Evolutionary conservation across 2,888 invertebrate species (phyloP), one percentile per base, ranked within the genome.

Genomic region (Nomada lathburiana): DNA sequence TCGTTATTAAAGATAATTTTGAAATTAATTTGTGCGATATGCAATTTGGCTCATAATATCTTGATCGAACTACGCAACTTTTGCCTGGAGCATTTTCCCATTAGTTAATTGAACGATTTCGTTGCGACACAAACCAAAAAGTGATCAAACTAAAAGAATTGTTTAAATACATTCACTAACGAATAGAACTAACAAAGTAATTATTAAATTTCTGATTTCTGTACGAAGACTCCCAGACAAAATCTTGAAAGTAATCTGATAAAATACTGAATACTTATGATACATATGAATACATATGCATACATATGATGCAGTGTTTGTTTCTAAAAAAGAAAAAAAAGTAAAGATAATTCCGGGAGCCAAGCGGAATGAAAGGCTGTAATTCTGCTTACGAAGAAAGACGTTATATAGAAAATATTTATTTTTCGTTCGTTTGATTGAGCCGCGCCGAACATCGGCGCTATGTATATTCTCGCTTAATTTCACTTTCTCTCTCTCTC

Each of bases 351-450:
- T 82, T 76, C 75, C 68, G 71, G 82, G 70, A 76, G 76, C 71
- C 82, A 79, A 83, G 89, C 88, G 88, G 88, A 92, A 92, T 92
- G 90, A 91, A 84, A 92, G 91, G 90, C 91, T 88, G 89, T 89
- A 78, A 86, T 90, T 89, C 82, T 86, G 89, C 88, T 90, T 90
- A 86, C 89, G 88, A 90, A 91, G 87, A 90, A 91, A 91, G 90
- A 91, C 88, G 88, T 89, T 90, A 88, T 90, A 89, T 91, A 92
- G 88, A 93, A 93, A 93, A 93, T 92, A 92, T 92, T 92, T 93
- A 92, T 93, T 93, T 84, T 81, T 86, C 81, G 78, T 88, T 88
- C 84, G 87, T 89, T 89, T 88, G 88, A 90, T 91, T 92, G 91
- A 92, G 91, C 90, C 89, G 85, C 90, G 84, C 80, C 88, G 87